Conservation (phyloP, 2,888 invertebrate species). For the Geotrupes spiniger region DNA sequence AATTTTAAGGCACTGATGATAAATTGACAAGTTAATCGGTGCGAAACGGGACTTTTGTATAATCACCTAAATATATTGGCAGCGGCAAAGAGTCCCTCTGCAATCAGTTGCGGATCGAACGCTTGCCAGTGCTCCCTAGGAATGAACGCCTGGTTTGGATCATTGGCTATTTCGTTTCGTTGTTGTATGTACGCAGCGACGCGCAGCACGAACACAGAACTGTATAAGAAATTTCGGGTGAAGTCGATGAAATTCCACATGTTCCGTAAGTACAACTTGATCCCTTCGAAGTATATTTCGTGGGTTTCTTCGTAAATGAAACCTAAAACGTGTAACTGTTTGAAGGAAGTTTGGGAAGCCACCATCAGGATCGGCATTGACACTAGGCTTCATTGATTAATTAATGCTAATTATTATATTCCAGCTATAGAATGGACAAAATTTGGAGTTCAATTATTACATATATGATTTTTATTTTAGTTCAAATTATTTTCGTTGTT, state of each 20-base stretch:
- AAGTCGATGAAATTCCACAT: conserved; percentile 98
- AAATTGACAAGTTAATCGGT: conserved; percentile 4
- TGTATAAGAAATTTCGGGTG: conserved; percentile 82
- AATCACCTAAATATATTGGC: conserved; percentile 85
- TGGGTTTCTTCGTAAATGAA: conserved; percentile 92
- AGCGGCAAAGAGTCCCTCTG: conserved; percentile 90
- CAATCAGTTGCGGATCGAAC: conserved; percentile 90
- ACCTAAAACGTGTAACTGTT: no score
- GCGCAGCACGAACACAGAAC: conserved; percentile 66
- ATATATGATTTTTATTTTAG: no score
- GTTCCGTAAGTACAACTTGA: conserved; percentile 81
- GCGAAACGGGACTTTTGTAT: background rate
- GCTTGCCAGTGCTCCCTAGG: conserved; percentile 87
- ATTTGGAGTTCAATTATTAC: no score
- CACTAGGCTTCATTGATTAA: no score
- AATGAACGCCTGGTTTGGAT: conserved; percentile 70
- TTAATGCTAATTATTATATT: no score
- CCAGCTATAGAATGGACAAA: no score
- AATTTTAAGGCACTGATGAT: conserved; percentile 77
- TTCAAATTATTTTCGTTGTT: no score
- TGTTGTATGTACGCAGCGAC: conserved; percentile 75
- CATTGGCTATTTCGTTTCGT: conserved; percentile 61
- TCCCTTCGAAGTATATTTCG: conserved; percentile 86
- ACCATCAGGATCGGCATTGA: no score
- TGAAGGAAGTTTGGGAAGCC: no score